A percentile compares a stretch with the other conserved stretches of the same genome.
phyloP scores from a whole-genome alignment of 2,113 vertebrate genomes.

The Empidonax traillii region DNA sequence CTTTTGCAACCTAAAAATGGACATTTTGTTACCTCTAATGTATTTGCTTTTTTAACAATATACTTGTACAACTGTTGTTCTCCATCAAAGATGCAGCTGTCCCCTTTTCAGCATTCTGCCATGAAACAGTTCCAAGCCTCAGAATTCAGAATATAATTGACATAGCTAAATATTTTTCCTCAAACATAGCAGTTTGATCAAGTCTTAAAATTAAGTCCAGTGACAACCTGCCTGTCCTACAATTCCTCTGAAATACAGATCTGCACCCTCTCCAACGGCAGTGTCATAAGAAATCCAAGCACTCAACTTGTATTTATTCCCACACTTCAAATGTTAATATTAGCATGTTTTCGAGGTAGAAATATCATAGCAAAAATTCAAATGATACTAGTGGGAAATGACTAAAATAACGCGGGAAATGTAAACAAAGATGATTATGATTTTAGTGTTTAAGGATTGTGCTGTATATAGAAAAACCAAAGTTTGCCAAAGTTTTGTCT shows the following conservation, averaged over 20 bases:
- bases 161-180: background rate
- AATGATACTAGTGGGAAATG: background rate
- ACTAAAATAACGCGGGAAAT: background rate
- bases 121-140: background rate
- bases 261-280: background rate
- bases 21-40: background rate
- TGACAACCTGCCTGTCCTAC: background rate
- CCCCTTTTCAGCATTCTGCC: background rate
- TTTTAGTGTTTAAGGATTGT: background rate
- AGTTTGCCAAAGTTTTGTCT: background rate
- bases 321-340: background rate
- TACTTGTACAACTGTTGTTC: background rate
- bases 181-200: background rate
- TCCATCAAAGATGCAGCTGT: background rate
- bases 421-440: background rate
- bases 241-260: background rate
- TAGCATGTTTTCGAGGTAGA: background rate
- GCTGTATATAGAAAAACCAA: background rate
- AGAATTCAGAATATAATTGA: background rate
- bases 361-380: background rate
- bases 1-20: background rate
- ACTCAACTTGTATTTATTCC: background rate
- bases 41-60: background rate
- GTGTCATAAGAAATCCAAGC: background rate
- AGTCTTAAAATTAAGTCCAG: background rate